Evolutionary conservation across 37 sponge, comb jelly and placozoan genomes (phyloP), one percentile per base, ranked within the genome.

Genomic region (Petrosia ficiformis): DNA sequence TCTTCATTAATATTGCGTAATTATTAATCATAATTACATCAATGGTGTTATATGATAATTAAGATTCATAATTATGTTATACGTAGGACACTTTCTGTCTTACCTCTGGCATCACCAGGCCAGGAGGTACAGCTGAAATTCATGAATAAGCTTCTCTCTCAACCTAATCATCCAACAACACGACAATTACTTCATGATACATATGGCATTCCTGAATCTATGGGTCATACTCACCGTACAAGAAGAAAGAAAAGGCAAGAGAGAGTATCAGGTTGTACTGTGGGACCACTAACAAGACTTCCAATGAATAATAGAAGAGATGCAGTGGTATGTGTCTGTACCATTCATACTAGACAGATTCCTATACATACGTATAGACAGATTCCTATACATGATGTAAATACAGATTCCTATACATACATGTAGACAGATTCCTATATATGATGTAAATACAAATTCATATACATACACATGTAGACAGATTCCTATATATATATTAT

Each of bases 241-340:
- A 61, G 68, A 4, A 34, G 22, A 4, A 41, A 25, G n/a, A 3
- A 54, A 5, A 39, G 36, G 10, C 52, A 14, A 1, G 30, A 54
- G n/a, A 48, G 75, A 34, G 37, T 59, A 14, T 29, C 58, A 34
- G 85, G 85, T 4, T 34, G 67, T 10, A 88, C 75, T 10, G 63
- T 73, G 2, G 42, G 44, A 1, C 85, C 67, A 8, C 77, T 85
- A 0, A 79, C 85, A 25, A 25, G 52, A 2, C 70, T 89, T 19
- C 86, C 90, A 42, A 59, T 25, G 43, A 39, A 69, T 36, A 85
- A 89, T 65, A 57, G 90, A 19, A 80, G 74, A 44, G 85, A 85
- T 41, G 65, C 90, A 25, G 65, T 34, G 67, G 90, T 89, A 35
- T 26, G 65, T 33, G 29, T 31, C n/a, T n/a, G n/a, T n/a, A n/a